Evolutionary conservation across 2,113 vertebrate species (phyloP), one percentile per base, ranked within the genome.

Genomic region (Crotophaga sulcirostris): DNA sequence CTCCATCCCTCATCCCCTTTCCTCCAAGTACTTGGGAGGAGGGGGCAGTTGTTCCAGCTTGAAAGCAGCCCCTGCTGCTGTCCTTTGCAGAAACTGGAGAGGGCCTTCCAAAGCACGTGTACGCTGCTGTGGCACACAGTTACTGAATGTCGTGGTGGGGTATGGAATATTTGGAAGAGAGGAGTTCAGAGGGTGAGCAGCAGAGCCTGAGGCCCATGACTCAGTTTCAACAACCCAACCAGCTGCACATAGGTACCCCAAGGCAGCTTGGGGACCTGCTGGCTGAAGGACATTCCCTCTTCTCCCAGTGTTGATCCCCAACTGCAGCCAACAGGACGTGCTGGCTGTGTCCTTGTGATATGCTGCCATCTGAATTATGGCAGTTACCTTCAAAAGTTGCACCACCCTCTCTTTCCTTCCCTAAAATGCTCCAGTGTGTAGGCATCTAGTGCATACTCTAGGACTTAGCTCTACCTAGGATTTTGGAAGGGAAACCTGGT

Each of bases 171-270:
- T 31, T 69, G 31, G 16, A 49, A 55, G 16, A 70, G 25, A 82
- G 26, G 6, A 68, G 8, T 6, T 58, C 5, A 52, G 42, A 89
- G 33, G 7, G 29, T 0, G 0, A 84, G 29, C 0, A 0, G 14
- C 33, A 78, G 69, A 52, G 23, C 36, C 31, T 42, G 28, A 33
- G 70, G 9, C 18, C 26, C 0, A 1, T 3, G 5, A 9, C 19
- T 82, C 11, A 6, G 31, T 44, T 55, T 40, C 25, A 58, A 25
- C 24, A 38, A 25, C 31, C 15, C n/a, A 54, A 28, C 19, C 42
- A 67, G 44, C 13, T 33, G 29, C 11, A 4, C 1, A 2, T 17
- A 60, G 18, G 11, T 68, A 16, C 55, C 1, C 55, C 1, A 3
- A 69, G 38, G 38, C 24, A 49, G 11, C 42, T 36, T 56, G 52